Percentiles rank a stretch among this genome's conserved stretches.
Conservation (phyloP, 2,113 vertebrate genomes). For the Gopherus evgoodei region DNA sequence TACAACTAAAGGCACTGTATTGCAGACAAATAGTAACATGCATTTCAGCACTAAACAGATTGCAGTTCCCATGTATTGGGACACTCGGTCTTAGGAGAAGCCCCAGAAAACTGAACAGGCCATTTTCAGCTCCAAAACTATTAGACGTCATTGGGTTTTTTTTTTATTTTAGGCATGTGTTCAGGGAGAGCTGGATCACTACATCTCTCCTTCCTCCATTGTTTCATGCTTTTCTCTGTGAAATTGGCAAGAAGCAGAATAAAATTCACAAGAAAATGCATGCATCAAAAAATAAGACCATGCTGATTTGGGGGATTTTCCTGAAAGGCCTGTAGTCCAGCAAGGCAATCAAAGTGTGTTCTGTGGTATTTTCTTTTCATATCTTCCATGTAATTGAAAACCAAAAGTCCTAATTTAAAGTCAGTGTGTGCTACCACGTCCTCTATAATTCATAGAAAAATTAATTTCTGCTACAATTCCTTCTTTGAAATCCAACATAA, state of each 20-base stretch:
- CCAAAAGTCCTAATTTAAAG: not conserved
- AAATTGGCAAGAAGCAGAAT: not conserved
- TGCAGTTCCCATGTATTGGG: not conserved
- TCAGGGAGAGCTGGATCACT: not conserved
- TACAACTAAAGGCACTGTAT: not conserved
- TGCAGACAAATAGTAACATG: conserved; percentile 2
- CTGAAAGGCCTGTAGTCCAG: not conserved
- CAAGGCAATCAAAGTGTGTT: not conserved
- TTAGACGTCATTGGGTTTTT: not conserved
- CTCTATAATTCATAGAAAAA: conserved; percentile 30
- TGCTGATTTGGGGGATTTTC: not conserved
- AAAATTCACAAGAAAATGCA: not conserved
- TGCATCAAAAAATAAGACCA: not conserved
- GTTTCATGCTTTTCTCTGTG: not conserved
- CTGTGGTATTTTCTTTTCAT: not conserved
- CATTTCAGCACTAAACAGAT: conserved; percentile 24
- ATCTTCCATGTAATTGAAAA: not conserved
- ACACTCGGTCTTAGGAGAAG: not conserved
- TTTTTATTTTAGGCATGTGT: not conserved
- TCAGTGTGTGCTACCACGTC: not conserved
- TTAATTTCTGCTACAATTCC: not conserved
- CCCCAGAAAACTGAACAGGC: not conserved
- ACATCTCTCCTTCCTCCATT: not conserved
- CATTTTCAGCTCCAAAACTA: not conserved
- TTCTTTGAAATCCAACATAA: conserved; percentile 5